Conservation (phyloP, 2,797 vertebrate species). For the Labeo calbasu region DNA sequence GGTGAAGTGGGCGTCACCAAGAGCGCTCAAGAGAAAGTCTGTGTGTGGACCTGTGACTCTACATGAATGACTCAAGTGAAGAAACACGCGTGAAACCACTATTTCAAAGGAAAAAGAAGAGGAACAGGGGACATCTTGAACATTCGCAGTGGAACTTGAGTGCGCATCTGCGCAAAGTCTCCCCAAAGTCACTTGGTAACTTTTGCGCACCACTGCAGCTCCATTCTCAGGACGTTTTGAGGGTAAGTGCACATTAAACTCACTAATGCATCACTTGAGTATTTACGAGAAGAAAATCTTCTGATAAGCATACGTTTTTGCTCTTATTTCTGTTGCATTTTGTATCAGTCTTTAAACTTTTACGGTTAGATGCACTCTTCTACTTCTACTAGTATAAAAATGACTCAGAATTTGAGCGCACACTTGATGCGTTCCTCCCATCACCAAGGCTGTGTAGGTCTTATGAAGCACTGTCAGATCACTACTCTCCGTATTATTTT, state of each 20-base stretch:
- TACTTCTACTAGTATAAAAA: slow-evolving; percentile 8
- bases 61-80: slow-evolving; percentile 66
- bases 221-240: neutral
- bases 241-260: slow-evolving; percentile 41
- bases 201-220: slow-evolving; percentile 22
- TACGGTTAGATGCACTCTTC: neutral
- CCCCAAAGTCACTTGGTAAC: slow-evolving; percentile 38
- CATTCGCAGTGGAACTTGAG: slow-evolving; percentile 10
- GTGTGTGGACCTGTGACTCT: slow-evolving; percentile 50
- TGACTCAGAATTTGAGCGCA: slow-evolving; percentile 23
- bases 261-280: neutral
- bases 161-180: slow-evolving; percentile 43
- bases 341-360: neutral
- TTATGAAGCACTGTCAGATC: neutral
- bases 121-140: slow-evolving; percentile 24
- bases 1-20: slow-evolving; percentile 64
- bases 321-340: neutral
- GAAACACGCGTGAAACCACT: slow-evolving; percentile 38
- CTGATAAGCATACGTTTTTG: neutral
- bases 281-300: neutral
- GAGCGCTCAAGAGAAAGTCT: slow-evolving; percentile 54
- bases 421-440: slow-evolving; percentile 17
- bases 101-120: slow-evolving; percentile 43
- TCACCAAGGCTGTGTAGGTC: neutral
- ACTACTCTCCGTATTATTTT: too few relatives aligned